Base-by-base conservation (phyloP, 1,140 invertebrate species). In the Oreohelix idahoensis region DNA sequence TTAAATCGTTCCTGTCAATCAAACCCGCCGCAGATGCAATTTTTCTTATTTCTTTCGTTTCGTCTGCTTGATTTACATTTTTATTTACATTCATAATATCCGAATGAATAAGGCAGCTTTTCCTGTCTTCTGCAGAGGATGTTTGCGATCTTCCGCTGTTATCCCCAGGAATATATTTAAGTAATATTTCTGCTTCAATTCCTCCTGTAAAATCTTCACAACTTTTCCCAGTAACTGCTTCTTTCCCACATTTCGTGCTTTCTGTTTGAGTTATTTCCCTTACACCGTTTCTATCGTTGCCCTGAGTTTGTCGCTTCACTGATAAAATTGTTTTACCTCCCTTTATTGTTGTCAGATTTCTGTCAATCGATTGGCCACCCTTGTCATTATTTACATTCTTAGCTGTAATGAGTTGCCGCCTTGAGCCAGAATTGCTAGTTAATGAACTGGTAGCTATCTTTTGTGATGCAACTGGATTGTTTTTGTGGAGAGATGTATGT, bases 261-360 rank as follows among this genome's bases (percentile, higher is more conserved):
- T 74, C 38, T 74, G 11, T 29, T 42, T 29, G 38, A 42, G 38
- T 74, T 74, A 42, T 49, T 42, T 74, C 71, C 71, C 71, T 74
- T 74, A 26, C n/a, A 49, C 71, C 38, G 39, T 20, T 49, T 39
- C 38, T 35, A 1, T 26, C 36, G 26, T n/a, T 49, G 26, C 1
- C 1, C 11, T 39, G 17, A 49, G 26, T 13, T 10, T 39, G 42
- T 42, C 38, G 20, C 39, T 49, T 49, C 53, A 58, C 53, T 15
- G 53, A 58, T 42, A 49, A 42, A 49, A n/a, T 74, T 1, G 13
- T 39, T 32, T 39, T 74, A 11, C 32, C n/a, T 39, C 71, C 42
- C 71, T 42, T 74, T 8, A 26, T 29, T 49, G 32, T n/a, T n/a
- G 38, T 0, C 38, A 4, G 20, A 26, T 74, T 13, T 29, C 15